Evolutionary conservation across 2,888 invertebrate species (phyloP).

Genomic region (Adela reaumurella): DNA sequence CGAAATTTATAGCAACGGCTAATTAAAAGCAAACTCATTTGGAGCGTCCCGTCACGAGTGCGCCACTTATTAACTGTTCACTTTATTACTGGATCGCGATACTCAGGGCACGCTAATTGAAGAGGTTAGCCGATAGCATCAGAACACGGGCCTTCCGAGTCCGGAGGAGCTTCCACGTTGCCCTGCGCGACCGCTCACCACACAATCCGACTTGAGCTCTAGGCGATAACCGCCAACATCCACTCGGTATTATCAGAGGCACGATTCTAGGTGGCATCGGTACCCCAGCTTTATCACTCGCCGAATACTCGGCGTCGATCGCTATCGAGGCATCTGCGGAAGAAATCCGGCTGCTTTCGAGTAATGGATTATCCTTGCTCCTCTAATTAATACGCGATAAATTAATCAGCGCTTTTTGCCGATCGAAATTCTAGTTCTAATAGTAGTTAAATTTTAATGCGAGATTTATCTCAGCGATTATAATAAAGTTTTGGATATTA

Average conservation of each 20-base stretch:
- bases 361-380: background rate
- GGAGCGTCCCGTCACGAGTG: slow-evolving; percentile 38
- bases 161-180: background rate
- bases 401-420: background rate
- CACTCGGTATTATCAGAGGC: background rate
- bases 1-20: slow-evolving; percentile 48
- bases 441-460: background rate
- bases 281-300: too few species aligned
- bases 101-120: slow-evolving; percentile 36
- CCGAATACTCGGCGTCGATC: too few species aligned
- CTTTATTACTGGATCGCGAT: slow-evolving; percentile 28
- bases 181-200: too few species aligned
- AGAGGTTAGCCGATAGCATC: slow-evolving; percentile 34
- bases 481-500: background rate
- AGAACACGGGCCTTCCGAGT: slow-evolving; percentile 20
- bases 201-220: background rate
- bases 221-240: background rate
- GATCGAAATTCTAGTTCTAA: background rate
- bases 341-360: background rate
- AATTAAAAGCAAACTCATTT: slow-evolving; percentile 44
- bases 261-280: too few species aligned
- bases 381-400: background rate
- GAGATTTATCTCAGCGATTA: background rate
- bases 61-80: slow-evolving; percentile 23
- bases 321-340: too few species aligned